Base-by-base conservation (phyloP, 2,888 invertebrate species). In the Charanyca ferruginea region DNA sequence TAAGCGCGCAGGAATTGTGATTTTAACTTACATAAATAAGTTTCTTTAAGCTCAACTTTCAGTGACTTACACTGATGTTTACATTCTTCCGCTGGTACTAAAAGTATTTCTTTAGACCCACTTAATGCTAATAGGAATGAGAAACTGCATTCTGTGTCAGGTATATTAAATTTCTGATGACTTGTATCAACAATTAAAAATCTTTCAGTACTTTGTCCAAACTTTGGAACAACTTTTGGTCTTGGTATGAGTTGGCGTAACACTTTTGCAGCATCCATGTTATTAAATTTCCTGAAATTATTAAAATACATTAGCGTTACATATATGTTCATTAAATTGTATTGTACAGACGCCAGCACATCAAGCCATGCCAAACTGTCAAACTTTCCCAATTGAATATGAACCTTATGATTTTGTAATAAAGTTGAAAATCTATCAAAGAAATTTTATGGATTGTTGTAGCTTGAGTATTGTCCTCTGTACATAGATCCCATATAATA, bases 61-160 rank as follows among this genome's bases (percentile, higher is more conserved):
- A 98, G 93, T 23, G 97, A 94, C 85, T 96, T 97, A 88, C 98
- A 98, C 59, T 96, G 96, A 74, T 96, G 93, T 77, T 94, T 95
- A 86, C 98, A 98, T 89, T 98, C 98, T 66, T 96, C 96, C 44
- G 98, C 97, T n/a, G 98, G 98, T 74, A 96, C 94, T 65, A 98
- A 90, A 63, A 97, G 95, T 72, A 98, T 96, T 59, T 97, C 96
- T 83, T 98, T 96, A 59, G 96, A 96, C 13, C 98, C 98, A 86
- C 96, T 96, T 11, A 97, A 96, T 87, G 97, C 97, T 74, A 97
- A 96, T 16, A 98, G 87, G 90, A 98, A 97, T 58, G 98, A 97
- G 90, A 97, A 98, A 80, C 97, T 97, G 87, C 98, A 98, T 90
- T 98, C 98, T 13, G 98, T 97, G 83, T 97, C 97, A 11, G 98